These are phyloP conservation scores for Ennomos erosarius DNA, from an alignment of 2,888 invertebrate genomes.

Conservation along the genomic window DNA sequence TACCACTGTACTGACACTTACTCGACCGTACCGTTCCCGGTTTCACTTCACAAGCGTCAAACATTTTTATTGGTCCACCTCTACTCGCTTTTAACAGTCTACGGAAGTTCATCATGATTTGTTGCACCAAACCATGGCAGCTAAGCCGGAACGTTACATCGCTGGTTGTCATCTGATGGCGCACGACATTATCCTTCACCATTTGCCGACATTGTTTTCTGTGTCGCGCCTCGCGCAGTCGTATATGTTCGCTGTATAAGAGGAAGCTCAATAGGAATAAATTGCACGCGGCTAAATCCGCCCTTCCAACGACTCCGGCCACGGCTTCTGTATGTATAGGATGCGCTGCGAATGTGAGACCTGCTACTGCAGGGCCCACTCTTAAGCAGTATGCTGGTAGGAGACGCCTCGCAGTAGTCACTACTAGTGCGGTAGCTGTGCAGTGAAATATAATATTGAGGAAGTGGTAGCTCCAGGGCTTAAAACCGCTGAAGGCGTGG, in stretches of 20 bases:
- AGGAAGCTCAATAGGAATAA: slow-evolving; percentile 95
- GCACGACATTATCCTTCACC: slow-evolving; percentile 61
- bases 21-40: slow-evolving; percentile 60
- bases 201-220: slow-evolving; percentile 68
- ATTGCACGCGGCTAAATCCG: slow-evolving; percentile 96
- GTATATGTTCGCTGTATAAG: slow-evolving; percentile 92
- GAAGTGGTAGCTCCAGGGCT: slow-evolving; percentile 94
- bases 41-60: slow-evolving; percentile 68
- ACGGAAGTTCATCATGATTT: slow-evolving; percentile 76
- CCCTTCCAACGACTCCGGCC: slow-evolving; percentile 97
- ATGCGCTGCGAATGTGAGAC: slow-evolving; percentile 96
- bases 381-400: slow-evolving; percentile 87
- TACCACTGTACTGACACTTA: slow-evolving; percentile 73
- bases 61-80: slow-evolving; percentile 72
- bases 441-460: slow-evolving; percentile 95
- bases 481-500: slow-evolving; percentile 90
- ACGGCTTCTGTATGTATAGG: slow-evolving; percentile 99
- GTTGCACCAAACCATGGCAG: slow-evolving; percentile 75
- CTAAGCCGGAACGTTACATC: slow-evolving; percentile 74
- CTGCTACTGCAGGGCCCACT: slow-evolving; percentile 90
- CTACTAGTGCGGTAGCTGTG: slow-evolving; percentile 92
- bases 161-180: slow-evolving; percentile 56
- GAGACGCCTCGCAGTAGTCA: slow-evolving; percentile 89
- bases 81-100: slow-evolving; percentile 72
- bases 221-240: slow-evolving; percentile 83